Conservation (phyloP, 1,140 invertebrate species). For the Achatina immaculata region DNA sequence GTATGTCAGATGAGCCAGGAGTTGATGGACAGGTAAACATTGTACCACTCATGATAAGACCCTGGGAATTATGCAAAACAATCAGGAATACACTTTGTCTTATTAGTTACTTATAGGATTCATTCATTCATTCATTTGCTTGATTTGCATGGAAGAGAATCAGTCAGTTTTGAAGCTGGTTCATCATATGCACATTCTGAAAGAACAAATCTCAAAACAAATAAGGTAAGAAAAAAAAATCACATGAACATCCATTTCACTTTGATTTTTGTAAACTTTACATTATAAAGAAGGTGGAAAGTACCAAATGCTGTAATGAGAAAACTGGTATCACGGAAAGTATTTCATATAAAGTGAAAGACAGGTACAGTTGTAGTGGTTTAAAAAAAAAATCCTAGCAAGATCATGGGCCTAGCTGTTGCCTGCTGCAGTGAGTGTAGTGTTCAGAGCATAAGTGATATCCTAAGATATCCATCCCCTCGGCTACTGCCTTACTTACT, state of each 20-base stretch:
- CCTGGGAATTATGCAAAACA: neutral
- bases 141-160: too few species aligned
- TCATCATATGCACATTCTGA: neutral
- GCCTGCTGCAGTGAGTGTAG: too few species aligned
- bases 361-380: too few species aligned
- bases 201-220: neutral
- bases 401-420: neutral
- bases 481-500: neutral
- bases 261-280: neutral
- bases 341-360: too few species aligned
- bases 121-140: neutral
- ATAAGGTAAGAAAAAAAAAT: neutral
- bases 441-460: neutral
- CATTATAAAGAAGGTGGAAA: too few species aligned
- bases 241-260: too few species aligned
- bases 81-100: neutral
- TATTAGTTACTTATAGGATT: neutral
- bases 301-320: too few species aligned
- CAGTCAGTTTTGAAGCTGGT: neutral
- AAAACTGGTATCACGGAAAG: too few species aligned
- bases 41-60: constrained; percentile 24
- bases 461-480: neutral
- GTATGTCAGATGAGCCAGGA: constrained; percentile 4
- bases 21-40: constrained; percentile 24
- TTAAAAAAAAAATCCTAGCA: too few species aligned